These are phyloP conservation scores for Gastrophysa polygoni DNA, from an alignment of 2,888 invertebrate genomes.

Conservation along the genomic window DNA sequence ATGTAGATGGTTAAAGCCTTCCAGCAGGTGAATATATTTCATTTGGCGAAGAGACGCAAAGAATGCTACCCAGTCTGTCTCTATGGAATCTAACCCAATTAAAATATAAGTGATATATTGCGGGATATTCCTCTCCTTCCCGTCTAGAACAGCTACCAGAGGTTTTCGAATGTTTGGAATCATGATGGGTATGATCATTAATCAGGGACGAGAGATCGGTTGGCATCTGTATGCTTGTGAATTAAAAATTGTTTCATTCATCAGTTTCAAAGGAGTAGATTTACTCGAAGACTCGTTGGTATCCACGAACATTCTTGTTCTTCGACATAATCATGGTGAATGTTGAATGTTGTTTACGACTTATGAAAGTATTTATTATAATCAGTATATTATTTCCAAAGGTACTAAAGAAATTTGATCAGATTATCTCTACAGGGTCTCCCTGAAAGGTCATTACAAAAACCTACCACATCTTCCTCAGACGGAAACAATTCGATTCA, in stretches of 20 bases:
- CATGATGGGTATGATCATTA: not conserved
- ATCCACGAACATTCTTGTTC: too few species aligned
- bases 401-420: too few species aligned
- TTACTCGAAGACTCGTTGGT: too few species aligned
- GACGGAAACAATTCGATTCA: too few species aligned
- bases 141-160: not conserved
- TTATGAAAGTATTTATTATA: too few species aligned
- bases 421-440: too few species aligned
- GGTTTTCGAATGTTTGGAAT: not conserved
- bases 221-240: not conserved
- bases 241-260: not conserved
- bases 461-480: too few species aligned
- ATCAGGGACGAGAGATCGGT: not conserved
- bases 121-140: not conserved
- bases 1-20: conserved; percentile 21
- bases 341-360: too few species aligned
- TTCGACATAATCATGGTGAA: too few species aligned
- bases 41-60: conserved; percentile 30
- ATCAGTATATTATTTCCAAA: too few species aligned
- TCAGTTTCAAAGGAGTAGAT: not conserved
- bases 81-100: conserved; percentile 39
- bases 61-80: conserved; percentile 27
- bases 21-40: conserved; percentile 33
- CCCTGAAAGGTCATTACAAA: too few species aligned
- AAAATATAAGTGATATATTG: conserved; percentile 26